Evolutionary conservation across 2,797 vertebrate genomes (phyloP).

Genomic region (Lophotriccus pileatus): DNA sequence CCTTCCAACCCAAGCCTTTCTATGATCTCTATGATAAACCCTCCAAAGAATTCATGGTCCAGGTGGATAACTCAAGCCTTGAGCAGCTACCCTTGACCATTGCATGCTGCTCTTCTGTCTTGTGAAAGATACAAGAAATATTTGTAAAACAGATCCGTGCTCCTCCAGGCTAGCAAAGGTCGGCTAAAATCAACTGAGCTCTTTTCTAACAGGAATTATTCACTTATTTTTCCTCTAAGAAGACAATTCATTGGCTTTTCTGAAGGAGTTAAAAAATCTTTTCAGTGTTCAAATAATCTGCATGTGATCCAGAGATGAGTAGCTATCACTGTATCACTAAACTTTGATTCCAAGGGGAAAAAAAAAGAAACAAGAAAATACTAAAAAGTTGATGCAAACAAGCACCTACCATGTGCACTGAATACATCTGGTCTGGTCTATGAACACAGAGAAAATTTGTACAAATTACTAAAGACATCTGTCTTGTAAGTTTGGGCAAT

Average conservation of each 20-base stretch:
- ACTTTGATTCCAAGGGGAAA: not conserved
- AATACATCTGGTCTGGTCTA: not conserved
- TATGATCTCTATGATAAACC: not conserved
- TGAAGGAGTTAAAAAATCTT: not conserved
- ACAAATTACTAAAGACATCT: not conserved
- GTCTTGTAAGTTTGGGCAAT: not conserved
- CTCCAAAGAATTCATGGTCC: not conserved
- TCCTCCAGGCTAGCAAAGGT: not conserved
- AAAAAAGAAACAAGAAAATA: not conserved
- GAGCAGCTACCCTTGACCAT: not conserved
- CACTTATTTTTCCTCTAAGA: not conserved
- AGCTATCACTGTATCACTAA: not conserved
- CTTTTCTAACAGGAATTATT: not conserved
- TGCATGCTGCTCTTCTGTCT: not conserved
- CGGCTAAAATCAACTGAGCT: not conserved
- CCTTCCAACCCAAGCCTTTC: not conserved
- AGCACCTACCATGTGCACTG: not conserved
- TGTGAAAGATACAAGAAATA: not conserved
- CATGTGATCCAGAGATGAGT: not conserved
- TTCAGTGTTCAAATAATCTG: not conserved
- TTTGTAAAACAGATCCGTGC: not conserved
- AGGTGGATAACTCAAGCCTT: not conserved
- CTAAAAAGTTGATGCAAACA: not conserved
- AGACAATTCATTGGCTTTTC: not conserved
- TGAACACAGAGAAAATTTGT: not conserved